phyloP scores from a whole-genome alignment of 1,140 invertebrate genomes.

The Drosophila melanica region DNA sequence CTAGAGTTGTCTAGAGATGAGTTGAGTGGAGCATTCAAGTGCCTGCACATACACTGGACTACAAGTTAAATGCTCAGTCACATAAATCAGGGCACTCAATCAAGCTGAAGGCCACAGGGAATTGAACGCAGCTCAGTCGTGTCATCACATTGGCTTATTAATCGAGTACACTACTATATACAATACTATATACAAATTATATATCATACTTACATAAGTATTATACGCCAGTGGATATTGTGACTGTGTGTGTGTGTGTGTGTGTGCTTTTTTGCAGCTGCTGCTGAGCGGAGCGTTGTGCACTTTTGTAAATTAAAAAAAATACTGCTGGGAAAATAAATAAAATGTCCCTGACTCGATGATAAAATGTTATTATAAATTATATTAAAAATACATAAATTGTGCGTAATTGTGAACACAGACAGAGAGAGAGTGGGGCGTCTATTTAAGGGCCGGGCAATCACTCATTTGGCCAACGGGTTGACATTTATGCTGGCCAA shows the following conservation, averaged over 20 bases:
- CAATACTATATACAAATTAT: constrained; percentile 23
- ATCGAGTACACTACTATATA: constrained; percentile 45
- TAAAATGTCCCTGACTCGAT: constrained; percentile 35
- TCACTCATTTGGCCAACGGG: constrained; percentile 65
- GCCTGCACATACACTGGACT: constrained; percentile 5
- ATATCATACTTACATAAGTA: constrained; percentile 23
- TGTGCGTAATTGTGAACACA: constrained; percentile 39
- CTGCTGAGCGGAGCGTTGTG: constrained; percentile 13
- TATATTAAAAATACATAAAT: constrained; percentile 71
- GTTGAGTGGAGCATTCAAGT: constrained; percentile 41
- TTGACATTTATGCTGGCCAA: constrained; percentile 60
- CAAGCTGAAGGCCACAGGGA: constrained; percentile 43
- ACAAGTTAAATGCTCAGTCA: constrained; percentile 30
- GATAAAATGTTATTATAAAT: constrained; percentile 77
- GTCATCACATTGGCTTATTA: constrained; percentile 75
- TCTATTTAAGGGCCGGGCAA: constrained; percentile 39
- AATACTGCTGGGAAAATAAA: constrained; percentile 21
- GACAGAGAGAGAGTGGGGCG: too few species aligned
- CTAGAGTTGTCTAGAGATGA: constrained; percentile 14
- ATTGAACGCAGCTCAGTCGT: constrained; percentile 7
- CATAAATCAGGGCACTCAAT: constrained; percentile 68
- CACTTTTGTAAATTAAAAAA: constrained; percentile 71
- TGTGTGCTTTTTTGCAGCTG: not conserved
- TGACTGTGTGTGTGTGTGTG: not conserved
- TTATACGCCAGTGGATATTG: constrained; percentile 6